Evolutionary conservation across 2,797 vertebrate species (phyloP).

Genomic region (Syndactyla subalaris): DNA sequence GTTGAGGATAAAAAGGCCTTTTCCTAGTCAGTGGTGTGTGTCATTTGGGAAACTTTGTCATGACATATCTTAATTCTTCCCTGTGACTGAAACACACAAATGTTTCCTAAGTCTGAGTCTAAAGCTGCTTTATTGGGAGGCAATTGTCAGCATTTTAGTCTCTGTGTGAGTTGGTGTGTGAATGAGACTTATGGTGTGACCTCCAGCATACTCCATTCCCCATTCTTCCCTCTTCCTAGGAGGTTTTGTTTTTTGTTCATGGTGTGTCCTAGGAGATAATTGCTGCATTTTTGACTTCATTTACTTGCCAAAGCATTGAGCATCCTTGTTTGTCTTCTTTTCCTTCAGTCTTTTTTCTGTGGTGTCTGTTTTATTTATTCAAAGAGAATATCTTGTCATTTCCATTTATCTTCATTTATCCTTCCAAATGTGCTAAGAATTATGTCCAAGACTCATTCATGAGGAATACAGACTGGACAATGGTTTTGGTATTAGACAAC

Average conservation of each 20-base stretch:
- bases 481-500: conserved; percentile 22
- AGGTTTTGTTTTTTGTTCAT: conserved; percentile 43
- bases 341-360: conserved; percentile 45
- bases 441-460: conserved; percentile 4
- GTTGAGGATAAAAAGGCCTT: conserved; percentile 22
- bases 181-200: conserved; percentile 31
- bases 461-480: conserved; percentile 29
- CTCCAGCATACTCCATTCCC: conserved; percentile 9
- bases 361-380: conserved; percentile 51
- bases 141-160: conserved; percentile 39
- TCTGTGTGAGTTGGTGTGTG: conserved; percentile 42
- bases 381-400: conserved; percentile 61
- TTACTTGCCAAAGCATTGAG: conserved; percentile 51
- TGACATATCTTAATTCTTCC: conserved; percentile 52
- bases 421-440: conserved; percentile 54
- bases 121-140: conserved; percentile 28
- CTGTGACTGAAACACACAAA: conserved; percentile 6
- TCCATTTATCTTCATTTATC: conserved; percentile 59
- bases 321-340: conserved; percentile 53
- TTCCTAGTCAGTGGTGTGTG: conserved; percentile 29
- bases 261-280: conserved; percentile 72
- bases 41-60: conserved; percentile 30
- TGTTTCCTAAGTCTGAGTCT: conserved; percentile 11
- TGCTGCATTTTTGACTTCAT: conserved; percentile 52
- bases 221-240: conserved; percentile 51